These are phyloP conservation scores for Ciconia stormi DNA, from an alignment of 2,113 vertebrate genomes.

Conservation along the genomic window DNA sequence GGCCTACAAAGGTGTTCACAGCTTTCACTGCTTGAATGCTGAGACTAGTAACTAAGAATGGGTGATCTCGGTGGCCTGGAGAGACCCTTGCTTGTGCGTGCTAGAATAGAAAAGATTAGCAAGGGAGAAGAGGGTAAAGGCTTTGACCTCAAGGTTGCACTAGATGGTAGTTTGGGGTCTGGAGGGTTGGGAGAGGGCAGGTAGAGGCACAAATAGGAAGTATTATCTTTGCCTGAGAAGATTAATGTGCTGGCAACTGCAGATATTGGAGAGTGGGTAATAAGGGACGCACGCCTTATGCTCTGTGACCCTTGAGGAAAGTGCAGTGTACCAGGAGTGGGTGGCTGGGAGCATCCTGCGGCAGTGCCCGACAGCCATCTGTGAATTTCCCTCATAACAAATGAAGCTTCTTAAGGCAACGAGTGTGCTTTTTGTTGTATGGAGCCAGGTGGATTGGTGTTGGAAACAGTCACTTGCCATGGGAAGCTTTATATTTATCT, in stretches of 20 bases:
- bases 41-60: neutral
- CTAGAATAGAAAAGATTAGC: neutral
- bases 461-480: neutral
- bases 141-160: neutral
- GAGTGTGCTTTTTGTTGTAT: neutral
- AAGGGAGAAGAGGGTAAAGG: neutral
- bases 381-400: neutral
- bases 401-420: neutral
- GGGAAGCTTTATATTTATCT: neutral
- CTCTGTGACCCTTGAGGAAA: neutral
- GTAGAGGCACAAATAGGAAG: neutral
- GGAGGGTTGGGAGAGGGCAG: neutral
- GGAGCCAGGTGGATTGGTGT: neutral
- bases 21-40: neutral
- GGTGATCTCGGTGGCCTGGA: neutral
- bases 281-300: neutral
- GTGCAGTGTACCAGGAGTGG: neutral
- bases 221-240: neutral
- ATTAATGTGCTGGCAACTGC: neutral
- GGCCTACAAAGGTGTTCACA: neutral
- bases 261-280: neutral
- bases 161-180: neutral
- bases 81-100: neutral
- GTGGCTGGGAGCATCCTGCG: neutral
- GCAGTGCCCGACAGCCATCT: neutral